Percentiles rank a stretch among this genome's conserved stretches.
Evolutionary conservation across 2,797 vertebrate genomes (phyloP).

Genomic region (Ptychadena robeensis): DNA sequence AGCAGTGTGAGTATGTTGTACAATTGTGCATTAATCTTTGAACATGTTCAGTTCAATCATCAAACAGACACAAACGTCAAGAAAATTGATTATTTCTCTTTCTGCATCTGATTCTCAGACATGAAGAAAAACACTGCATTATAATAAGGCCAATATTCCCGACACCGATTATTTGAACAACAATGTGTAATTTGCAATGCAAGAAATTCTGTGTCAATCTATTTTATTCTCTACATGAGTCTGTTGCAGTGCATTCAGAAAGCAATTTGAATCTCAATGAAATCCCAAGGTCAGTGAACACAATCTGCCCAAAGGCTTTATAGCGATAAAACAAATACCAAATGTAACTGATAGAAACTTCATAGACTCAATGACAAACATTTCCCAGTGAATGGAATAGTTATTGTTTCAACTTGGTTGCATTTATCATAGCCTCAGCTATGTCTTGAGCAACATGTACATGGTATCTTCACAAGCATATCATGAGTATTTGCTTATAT

Average conservation of each 20-base stretch:
- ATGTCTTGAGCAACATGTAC: neutral
- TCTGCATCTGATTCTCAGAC: neutral
- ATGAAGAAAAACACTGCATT: neutral
- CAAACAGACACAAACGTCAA: neutral
- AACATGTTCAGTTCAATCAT: neutral
- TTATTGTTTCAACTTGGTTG: constrained; percentile 12
- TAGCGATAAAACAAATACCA: constrained; percentile 43
- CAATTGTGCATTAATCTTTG: neutral
- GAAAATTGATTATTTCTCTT: neutral
- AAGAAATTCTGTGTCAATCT: neutral
- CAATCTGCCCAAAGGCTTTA: constrained; percentile 48
- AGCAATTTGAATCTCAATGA: constrained; percentile 44
- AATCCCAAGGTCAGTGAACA: constrained; percentile 54
- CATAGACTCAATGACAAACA: constrained; percentile 43
- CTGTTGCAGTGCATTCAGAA: constrained; percentile 41
- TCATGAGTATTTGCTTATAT: neutral
- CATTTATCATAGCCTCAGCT: neutral
- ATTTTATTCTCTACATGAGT: neutral
- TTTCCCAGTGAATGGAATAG: neutral
- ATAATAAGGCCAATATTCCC: neutral
- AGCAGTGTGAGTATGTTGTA: too few relatives aligned
- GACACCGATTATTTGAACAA: neutral
- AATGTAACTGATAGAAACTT: constrained; percentile 31
- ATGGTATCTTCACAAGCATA: neutral
- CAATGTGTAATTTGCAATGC: neutral